These are phyloP conservation scores for Cheilosia scutellata DNA, from an alignment of 2,888 invertebrate genomes.

Conservation along the genomic window DNA sequence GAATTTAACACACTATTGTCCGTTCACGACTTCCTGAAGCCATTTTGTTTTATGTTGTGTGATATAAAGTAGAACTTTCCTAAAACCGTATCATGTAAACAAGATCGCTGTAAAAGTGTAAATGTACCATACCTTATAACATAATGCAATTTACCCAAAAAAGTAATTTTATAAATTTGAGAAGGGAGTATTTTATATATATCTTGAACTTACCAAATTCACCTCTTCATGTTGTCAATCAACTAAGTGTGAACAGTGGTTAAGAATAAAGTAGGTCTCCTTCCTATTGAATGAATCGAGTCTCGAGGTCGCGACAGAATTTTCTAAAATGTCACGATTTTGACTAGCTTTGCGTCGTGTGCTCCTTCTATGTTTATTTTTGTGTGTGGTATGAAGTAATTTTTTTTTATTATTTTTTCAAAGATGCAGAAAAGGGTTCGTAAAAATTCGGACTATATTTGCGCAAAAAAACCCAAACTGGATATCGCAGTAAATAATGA, in stretches of 20 bases:
- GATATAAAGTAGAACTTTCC: too few species aligned
- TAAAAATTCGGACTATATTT: conserved; percentile 68
- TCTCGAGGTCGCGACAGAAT: conserved; percentile 33
- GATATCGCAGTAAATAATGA: conserved; percentile 50
- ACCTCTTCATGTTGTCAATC: neutral
- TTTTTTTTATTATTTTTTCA: conserved; percentile 50
- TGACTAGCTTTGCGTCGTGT: conserved; percentile 51
- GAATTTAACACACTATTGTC: too few species aligned
- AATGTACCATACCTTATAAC: too few species aligned
- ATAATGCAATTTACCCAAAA: too few species aligned
- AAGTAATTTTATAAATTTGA: too few species aligned
- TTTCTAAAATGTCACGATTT: conserved; percentile 47
- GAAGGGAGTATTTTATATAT: too few species aligned
- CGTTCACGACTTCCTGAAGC: too few species aligned
- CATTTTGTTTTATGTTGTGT: too few species aligned
- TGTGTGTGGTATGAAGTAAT: conserved; percentile 52
- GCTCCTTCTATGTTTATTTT: conserved; percentile 57
- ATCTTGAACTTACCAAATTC: too few species aligned
- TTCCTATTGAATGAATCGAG: conserved; percentile 15
- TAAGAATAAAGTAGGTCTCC: neutral
- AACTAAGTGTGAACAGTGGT: neutral
- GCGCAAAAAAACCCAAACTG: conserved; percentile 61
- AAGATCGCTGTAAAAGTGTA: too few species aligned
- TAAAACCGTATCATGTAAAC: too few species aligned
- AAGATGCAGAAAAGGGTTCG: conserved; percentile 73